A percentile compares a stretch with the other conserved stretches of the same genome.
phyloP scores from a whole-genome alignment of 2,113 vertebrate genomes.

The Gallinago jamesoni region DNA sequence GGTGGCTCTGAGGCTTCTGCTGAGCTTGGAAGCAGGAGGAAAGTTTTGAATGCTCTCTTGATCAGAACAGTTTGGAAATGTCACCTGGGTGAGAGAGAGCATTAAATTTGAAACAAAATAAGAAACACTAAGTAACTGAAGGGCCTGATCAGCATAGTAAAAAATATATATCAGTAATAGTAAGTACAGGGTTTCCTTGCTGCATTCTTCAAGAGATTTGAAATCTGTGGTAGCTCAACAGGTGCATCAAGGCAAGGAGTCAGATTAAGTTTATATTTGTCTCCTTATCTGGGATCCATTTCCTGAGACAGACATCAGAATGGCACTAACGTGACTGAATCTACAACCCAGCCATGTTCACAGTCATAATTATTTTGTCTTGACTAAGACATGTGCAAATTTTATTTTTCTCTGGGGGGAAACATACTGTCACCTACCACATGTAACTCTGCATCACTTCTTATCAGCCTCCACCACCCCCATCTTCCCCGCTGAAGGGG shows the following conservation, averaged over 20 bases:
- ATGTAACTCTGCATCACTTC: not conserved
- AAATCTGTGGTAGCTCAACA: not conserved
- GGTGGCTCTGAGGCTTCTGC: not conserved
- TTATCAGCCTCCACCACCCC: not conserved
- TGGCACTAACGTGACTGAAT: rapidly evolving
- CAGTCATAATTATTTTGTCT: not conserved
- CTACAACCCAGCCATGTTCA: not conserved
- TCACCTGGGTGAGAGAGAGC: not conserved
- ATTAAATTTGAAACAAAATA: not conserved
- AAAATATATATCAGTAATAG: not conserved
- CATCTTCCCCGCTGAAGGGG: not conserved
- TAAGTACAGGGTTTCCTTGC: not conserved
- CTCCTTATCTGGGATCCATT: not conserved
- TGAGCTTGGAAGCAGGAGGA: not conserved
- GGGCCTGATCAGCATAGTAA: not conserved
- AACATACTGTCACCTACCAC: not conserved
- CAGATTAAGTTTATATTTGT: not conserved
- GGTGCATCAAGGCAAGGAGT: not conserved
- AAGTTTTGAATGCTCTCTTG: not conserved
- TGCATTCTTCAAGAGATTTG: not conserved
- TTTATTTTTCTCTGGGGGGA: not conserved
- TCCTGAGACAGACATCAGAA: not conserved
- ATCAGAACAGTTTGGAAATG: not conserved
- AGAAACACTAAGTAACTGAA: not conserved
- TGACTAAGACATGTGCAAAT: not conserved